These are phyloP conservation scores for Agrenia bidenticulata DNA, from an alignment of 2,888 invertebrate species.

Conservation along the genomic window DNA sequence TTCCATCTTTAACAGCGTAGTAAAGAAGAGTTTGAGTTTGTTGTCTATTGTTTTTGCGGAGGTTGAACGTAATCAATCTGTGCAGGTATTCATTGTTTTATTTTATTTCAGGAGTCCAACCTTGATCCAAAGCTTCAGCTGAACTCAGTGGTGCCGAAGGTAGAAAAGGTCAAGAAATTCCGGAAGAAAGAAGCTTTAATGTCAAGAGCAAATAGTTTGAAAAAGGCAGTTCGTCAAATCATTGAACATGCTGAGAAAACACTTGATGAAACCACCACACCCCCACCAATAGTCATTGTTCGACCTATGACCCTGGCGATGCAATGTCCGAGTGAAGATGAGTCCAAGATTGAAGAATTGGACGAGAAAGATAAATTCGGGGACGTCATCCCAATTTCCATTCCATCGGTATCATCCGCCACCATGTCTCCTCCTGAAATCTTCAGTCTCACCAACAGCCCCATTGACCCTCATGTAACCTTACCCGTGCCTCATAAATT, in stretches of 20 bases:
- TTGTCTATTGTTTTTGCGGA: too few relatives aligned
- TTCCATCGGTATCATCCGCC: neutral
- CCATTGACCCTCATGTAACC: slow-evolving; percentile 54
- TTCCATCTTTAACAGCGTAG: too few relatives aligned
- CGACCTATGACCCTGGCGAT: slow-evolving; percentile 47
- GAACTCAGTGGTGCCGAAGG: neutral
- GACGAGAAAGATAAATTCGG: neutral
- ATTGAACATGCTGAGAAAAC: slow-evolving; percentile 76
- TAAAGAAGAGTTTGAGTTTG: too few relatives aligned
- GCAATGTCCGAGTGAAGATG: slow-evolving; percentile 20
- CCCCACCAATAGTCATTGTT: slow-evolving; percentile 46
- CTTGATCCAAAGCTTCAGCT: neutral
- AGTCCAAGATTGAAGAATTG: slow-evolving; percentile 7
- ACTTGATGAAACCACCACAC: slow-evolving; percentile 63
- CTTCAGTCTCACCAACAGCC: slow-evolving; percentile 27
- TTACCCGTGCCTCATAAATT: slow-evolving; percentile 76
- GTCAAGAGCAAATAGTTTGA: slow-evolving; percentile 75
- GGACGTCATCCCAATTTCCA: neutral
- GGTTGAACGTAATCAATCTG: too few relatives aligned
- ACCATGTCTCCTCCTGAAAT: neutral
- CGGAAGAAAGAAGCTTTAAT: slow-evolving; percentile 60
- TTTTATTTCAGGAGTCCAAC: neutral
- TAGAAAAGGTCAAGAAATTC: slow-evolving; percentile 51
- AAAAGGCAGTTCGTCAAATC: slow-evolving; percentile 75
- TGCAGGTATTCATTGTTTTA: too few relatives aligned